Conservation (phyloP, 2,797 vertebrate genomes). For the Sphenodon punctatus region DNA sequence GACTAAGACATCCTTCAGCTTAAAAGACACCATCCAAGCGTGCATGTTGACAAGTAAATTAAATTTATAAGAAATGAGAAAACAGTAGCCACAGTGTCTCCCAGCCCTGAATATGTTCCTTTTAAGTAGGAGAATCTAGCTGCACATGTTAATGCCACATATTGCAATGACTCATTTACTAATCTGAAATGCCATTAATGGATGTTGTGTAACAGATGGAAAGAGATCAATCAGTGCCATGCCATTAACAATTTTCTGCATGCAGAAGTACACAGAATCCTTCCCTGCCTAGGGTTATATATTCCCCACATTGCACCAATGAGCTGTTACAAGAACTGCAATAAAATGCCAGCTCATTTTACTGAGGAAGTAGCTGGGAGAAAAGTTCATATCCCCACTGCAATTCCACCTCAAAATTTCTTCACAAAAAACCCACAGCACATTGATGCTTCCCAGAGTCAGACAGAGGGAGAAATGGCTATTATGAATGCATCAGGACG, state of each 20-base stretch:
- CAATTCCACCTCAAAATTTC: too few relatives aligned
- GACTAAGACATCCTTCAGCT: not conserved
- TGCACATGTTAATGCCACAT: not conserved
- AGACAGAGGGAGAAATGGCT: too few relatives aligned
- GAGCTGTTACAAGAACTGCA: not conserved
- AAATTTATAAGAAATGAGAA: too few relatives aligned
- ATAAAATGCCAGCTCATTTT: not conserved
- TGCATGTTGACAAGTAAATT: too few relatives aligned
- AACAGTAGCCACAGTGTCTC: not conserved
- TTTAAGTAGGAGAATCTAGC: not conserved
- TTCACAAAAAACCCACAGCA: too few relatives aligned
- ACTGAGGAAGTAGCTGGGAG: too few relatives aligned
- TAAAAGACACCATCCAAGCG: not conserved
- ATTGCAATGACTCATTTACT: not conserved
- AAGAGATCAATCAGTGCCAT: not conserved
- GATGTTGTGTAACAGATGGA: not conserved
- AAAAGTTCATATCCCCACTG: too few relatives aligned
- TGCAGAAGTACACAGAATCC: not conserved
- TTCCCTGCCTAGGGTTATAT: not conserved
- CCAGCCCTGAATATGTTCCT: not conserved
- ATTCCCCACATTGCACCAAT: too few relatives aligned
- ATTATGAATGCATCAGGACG: too few relatives aligned
- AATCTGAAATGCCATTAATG: not conserved
- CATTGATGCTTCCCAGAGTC: too few relatives aligned
- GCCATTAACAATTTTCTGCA: not conserved